These are phyloP conservation scores for Oasisia sp. DNA, from an alignment of 2,888 invertebrate species.

Conservation along the genomic window DNA sequence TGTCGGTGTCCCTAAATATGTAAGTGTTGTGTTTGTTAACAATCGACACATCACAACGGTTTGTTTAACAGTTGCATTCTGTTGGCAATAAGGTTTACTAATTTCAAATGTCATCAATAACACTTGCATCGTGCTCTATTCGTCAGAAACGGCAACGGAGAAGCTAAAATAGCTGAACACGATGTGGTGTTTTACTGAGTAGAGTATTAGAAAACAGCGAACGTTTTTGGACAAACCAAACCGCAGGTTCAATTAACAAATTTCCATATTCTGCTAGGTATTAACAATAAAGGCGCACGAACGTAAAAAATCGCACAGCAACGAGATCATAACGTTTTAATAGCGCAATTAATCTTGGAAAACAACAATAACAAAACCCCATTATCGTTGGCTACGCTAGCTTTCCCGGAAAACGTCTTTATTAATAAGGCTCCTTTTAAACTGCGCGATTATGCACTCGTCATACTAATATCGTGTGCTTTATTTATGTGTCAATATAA, in stretches of 20 bases:
- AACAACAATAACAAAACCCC: not conserved
- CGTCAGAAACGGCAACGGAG: too few relatives aligned
- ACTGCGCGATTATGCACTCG: not conserved
- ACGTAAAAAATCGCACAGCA: not conserved
- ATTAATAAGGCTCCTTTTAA: not conserved
- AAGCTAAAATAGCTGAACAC: too few relatives aligned
- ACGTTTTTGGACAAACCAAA: not conserved
- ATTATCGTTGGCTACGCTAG: not conserved
- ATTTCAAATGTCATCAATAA: too few relatives aligned
- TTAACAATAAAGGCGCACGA: not conserved
- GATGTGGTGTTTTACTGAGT: too few relatives aligned
- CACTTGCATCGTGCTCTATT: too few relatives aligned
- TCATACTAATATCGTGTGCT: not conserved
- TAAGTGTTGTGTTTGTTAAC: too few relatives aligned
- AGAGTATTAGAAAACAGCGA: too few relatives aligned
- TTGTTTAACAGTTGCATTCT: too few relatives aligned
- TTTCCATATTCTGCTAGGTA: not conserved
- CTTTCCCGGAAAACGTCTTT: not conserved
- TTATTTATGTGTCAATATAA: not conserved
- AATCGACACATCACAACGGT: too few relatives aligned
- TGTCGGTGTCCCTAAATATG: too few relatives aligned
- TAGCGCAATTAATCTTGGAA: not conserved
- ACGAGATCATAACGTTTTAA: not conserved
- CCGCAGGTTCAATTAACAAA: not conserved
- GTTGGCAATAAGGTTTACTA: too few relatives aligned